Evolutionary conservation across 1,140 invertebrate genomes (phyloP).

Genomic region (Ylistrum balloti): DNA sequence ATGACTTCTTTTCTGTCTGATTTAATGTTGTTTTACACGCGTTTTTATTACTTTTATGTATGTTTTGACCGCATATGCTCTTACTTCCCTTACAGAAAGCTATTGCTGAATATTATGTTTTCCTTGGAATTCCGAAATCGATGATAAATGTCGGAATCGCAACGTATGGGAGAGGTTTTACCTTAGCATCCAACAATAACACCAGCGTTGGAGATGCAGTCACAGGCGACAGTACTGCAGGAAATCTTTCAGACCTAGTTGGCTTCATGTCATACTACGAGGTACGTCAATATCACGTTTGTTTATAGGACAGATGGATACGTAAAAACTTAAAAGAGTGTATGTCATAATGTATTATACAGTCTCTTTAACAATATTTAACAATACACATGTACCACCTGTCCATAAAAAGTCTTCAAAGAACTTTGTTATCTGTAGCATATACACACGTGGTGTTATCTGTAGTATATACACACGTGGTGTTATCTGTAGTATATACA

Average conservation of each 20-base stretch:
- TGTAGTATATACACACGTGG: too few species aligned
- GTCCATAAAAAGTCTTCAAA: too few species aligned
- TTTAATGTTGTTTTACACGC: not conserved
- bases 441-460: too few species aligned
- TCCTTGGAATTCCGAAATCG: slow-evolving; percentile 93
- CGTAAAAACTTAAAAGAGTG: too few species aligned
- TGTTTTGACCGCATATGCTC: not conserved
- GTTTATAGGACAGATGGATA: too few species aligned
- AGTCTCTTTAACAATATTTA: too few species aligned
- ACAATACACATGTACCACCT: too few species aligned
- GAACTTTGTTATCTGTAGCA: too few species aligned
- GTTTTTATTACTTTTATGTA: not conserved
- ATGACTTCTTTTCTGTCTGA: not conserved
- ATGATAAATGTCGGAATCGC: slow-evolving; percentile 98
- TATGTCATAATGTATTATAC: too few species aligned
- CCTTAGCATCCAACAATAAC: slow-evolving; percentile 87
- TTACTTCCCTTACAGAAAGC: not conserved
- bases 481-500: too few species aligned
- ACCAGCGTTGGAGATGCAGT: slow-evolving; percentile 91
- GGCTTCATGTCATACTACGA: slow-evolving; percentile 79
- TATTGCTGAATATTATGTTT: not conserved
- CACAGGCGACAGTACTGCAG: slow-evolving; percentile 86
- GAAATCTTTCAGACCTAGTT: slow-evolving; percentile 68
- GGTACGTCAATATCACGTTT: slow-evolving; percentile 63
- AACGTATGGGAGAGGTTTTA: slow-evolving; percentile 94